phyloP scores from a whole-genome alignment of 2,888 invertebrate genomes.

The Cephus nigrinus region DNA sequence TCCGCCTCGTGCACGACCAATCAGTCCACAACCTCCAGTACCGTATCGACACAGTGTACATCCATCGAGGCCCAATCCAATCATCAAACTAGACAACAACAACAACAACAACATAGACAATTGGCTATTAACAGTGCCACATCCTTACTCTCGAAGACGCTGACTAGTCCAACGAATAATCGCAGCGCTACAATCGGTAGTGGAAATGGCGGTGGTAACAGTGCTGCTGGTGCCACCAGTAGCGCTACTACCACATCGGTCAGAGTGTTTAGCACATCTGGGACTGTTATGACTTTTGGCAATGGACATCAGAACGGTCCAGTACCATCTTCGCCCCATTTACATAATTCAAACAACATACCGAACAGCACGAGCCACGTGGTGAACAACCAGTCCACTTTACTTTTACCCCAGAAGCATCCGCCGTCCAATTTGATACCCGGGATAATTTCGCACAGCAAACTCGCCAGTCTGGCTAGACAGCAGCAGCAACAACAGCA shows the following conservation, averaged over 20 bases:
- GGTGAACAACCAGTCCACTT: constrained; percentile 54
- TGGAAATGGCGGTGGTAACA: constrained; percentile 32
- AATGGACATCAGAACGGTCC: constrained; percentile 63
- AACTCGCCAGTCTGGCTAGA: constrained; percentile 58
- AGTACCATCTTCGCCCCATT: constrained; percentile 32
- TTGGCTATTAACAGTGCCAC: constrained; percentile 39
- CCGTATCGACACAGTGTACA: constrained; percentile 43
- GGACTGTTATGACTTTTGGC: constrained; percentile 53
- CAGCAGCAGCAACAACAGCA: constrained; percentile 53
- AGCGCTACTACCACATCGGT: constrained; percentile 10
- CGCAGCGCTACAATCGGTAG: constrained; percentile 42
- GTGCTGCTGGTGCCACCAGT: constrained; percentile 38
- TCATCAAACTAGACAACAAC: constrained; percentile 44
- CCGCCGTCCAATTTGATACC: constrained; percentile 58
- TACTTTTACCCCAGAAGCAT: constrained; percentile 61
- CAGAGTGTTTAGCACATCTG: constrained; percentile 16
- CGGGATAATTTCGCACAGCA: constrained; percentile 58
- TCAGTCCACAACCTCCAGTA: constrained; percentile 40
- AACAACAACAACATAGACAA: constrained; percentile 46
- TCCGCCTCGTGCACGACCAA: constrained; percentile 23
- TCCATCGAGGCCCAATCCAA: constrained; percentile 41
- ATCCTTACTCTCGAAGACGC: constrained; percentile 61
- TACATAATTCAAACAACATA: constrained; percentile 30
- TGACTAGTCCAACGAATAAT: constrained; percentile 62
- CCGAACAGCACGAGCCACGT: constrained; percentile 49